Evolutionary conservation across 2,888 invertebrate species (phyloP).

Genomic region (Oscheius sp.): DNA sequence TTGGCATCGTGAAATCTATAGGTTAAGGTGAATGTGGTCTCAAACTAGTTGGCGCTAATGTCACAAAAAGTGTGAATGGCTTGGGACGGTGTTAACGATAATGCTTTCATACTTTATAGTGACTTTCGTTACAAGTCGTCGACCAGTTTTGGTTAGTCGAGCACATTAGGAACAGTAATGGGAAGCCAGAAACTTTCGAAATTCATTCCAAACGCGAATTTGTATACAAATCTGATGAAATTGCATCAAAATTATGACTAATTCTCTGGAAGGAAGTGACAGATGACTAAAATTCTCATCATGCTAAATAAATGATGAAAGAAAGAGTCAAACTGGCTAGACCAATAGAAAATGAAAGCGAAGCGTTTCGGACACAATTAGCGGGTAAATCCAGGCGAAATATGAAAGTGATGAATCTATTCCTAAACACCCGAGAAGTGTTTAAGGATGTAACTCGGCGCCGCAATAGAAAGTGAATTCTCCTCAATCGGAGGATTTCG

Average conservation of each 20-base stretch:
- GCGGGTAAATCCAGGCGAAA: no score
- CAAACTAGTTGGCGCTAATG: background rate
- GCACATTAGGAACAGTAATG: slow-evolving; percentile 1
- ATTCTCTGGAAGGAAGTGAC: no score
- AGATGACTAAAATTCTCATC: no score
- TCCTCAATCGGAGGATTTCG: background rate
- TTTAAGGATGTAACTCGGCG: background rate
- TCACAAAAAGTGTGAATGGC: no score
- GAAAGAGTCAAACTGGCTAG: background rate
- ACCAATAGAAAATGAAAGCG: background rate
- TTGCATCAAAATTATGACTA: no score
- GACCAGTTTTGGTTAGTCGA: slow-evolving; percentile 10
- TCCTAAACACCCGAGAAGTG: background rate
- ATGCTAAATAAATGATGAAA: no score
- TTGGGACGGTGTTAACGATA: slow-evolving; percentile 1
- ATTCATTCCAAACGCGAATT: no score
- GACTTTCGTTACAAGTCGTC: background rate
- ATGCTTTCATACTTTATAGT: background rate
- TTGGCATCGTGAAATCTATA: background rate
- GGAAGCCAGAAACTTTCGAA: background rate
- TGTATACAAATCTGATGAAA: no score
- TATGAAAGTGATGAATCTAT: background rate
- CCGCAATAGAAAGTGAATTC: slow-evolving; percentile 3
- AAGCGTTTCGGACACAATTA: no score
- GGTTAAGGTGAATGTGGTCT: background rate